Evolutionary conservation across 2,797 vertebrate species (phyloP), one percentile per base, ranked within the genome.

Genomic region (Chiroxiphia lanceolata): DNA sequence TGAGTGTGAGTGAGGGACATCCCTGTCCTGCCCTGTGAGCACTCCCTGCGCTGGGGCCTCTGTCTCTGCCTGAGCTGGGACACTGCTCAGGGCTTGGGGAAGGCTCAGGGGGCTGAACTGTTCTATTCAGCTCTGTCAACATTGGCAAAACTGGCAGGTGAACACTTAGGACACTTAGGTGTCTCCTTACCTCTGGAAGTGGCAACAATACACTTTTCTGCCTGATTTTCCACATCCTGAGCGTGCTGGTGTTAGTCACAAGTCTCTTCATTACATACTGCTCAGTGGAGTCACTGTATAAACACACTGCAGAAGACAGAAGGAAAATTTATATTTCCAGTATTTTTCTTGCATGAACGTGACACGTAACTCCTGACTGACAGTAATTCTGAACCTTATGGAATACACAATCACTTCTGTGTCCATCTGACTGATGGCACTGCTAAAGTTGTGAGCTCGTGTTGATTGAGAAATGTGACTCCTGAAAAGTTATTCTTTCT

Each of bases 381-480:
- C 68, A 71, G 69, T 93, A 87, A 57, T 83, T 95, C 74, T 94
- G 82, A 95, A 79, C 47, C 56, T 95, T 87, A 60, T 82, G 93
- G 95, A 94, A 93, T 92, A 81, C 76, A 33, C 61, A 92, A 21
- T 93, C 71, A 57, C 45, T 92, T 90, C 69, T 60, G 17, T 13
- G 42, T 86, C 74, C 80, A 26, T 90, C 95, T 95, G 86, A 94
- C 74, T 95, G 93, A 95, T 95, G 77, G 68, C 65, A 74, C 68
- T 82, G 67, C 93, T 96, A 87, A 89, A 96, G 90, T 69, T 76
- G 75, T 78, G 93, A 94, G 57, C 44, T 93, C 3, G 0, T 65
- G 75, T 84, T 93, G 91, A 94, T 94, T 85, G 84, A 95, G 82
- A 90, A 89, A 89, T 91, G 45, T 89, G 59, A 93, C 84, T 95